phyloP scores from a whole-genome alignment of 2,888 invertebrate genomes.

The Rhagonycha lutea region DNA sequence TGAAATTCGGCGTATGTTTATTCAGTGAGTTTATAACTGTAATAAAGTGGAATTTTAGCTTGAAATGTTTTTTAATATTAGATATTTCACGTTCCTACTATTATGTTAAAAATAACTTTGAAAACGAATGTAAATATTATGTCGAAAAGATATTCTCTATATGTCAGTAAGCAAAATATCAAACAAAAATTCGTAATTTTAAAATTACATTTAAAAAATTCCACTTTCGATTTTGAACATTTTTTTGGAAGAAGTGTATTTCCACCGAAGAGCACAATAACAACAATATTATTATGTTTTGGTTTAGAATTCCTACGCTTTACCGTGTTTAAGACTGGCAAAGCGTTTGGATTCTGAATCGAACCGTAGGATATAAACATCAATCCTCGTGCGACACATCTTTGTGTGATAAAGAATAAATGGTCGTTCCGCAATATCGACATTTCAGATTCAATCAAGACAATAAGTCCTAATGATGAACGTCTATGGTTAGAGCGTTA shows the following conservation, averaged over 20 bases:
- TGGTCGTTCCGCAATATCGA: conserved; percentile 13
- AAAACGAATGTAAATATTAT: neutral
- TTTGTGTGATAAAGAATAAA: conserved; percentile 16
- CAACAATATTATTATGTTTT: conserved; percentile 53
- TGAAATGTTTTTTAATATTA: neutral
- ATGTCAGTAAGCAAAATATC: neutral
- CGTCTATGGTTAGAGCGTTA: conserved; percentile 21
- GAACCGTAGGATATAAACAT: conserved; percentile 52
- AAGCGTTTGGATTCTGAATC: conserved; percentile 97
- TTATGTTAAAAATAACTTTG: neutral
- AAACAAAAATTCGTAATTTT: neutral
- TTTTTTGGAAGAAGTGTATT: neutral
- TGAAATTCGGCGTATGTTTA: neutral
- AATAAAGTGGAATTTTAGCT: conserved; percentile 3
- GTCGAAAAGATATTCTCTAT: neutral
- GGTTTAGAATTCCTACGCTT: conserved; percentile 97
- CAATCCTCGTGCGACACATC: conserved; percentile 15
- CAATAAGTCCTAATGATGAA: conserved; percentile 25
- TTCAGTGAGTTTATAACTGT: neutral
- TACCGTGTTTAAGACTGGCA: conserved; percentile 80
- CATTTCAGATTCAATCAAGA: conserved; percentile 22
- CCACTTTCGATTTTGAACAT: neutral
- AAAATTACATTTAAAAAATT: neutral
- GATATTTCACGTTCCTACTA: neutral
- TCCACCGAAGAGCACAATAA: neutral